Evolutionary conservation across 2,113 vertebrate genomes (phyloP).

Genomic region (Lucifuga dentata): DNA sequence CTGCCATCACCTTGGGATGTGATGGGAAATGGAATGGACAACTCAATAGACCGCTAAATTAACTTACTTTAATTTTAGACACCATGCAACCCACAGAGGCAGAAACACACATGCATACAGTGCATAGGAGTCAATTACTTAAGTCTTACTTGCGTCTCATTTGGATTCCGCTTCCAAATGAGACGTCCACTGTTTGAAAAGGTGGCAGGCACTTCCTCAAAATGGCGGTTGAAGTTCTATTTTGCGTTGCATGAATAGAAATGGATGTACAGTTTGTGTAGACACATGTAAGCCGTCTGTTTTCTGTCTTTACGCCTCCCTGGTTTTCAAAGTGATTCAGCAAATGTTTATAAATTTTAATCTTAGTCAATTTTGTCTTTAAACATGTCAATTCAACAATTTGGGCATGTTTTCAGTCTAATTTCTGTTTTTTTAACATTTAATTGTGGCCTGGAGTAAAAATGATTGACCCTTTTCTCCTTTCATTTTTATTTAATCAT

Average conservation of each 20-base stretch:
- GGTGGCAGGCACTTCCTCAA: conserved; percentile 37
- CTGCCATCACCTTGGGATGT: conserved; percentile 74
- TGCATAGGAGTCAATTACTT: conserved; percentile 19
- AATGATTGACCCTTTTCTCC: neutral
- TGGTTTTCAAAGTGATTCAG: neutral
- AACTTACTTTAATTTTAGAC: conserved; percentile 66
- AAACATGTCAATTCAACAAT: neutral
- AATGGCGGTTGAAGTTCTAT: conserved; percentile 17
- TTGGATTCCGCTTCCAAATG: conserved; percentile 38
- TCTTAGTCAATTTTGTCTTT: too few species aligned
- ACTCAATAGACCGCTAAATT: conserved; percentile 69
- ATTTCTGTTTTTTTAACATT: too few species aligned
- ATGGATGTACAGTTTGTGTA: conserved; percentile 8
- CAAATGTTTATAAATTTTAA: too few species aligned
- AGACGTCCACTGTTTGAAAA: conserved; percentile 46
- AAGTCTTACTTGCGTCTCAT: conserved; percentile 32
- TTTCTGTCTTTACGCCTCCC: neutral
- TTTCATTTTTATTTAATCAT: neutral
- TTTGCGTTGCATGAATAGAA: conserved; percentile 32
- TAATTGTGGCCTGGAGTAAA: neutral
- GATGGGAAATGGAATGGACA: conserved; percentile 65
- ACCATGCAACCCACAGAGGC: conserved; percentile 15
- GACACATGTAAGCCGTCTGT: conserved; percentile 32
- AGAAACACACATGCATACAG: neutral
- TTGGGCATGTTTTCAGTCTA: too few species aligned